Percentiles rank a stretch among this genome's conserved stretches.
These are phyloP conservation scores for Xerus inauris DNA, from an alignment of 2,113 vertebrate genomes.

Conservation along the genomic window DNA sequence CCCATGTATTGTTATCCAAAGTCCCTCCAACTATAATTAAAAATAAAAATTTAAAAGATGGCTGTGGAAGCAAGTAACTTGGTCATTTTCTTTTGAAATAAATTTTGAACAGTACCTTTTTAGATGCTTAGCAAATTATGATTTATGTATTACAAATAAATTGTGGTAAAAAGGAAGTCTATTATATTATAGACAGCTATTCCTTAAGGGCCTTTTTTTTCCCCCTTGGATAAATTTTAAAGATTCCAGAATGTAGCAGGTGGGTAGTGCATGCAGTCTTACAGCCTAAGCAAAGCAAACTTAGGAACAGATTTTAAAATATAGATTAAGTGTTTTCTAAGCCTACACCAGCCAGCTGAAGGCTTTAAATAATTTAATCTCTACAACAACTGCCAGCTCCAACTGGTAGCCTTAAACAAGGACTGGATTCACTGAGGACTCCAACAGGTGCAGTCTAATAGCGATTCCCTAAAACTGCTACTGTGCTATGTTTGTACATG, in stretches of 20 bases:
- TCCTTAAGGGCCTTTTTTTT: slow-evolving; percentile 6
- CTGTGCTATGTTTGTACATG: slow-evolving; percentile 81
- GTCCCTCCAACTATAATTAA: not conserved
- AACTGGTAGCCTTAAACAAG: slow-evolving; percentile 88
- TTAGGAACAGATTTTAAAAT: slow-evolving; percentile 89
- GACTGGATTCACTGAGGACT: slow-evolving; percentile 87
- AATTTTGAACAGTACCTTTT: slow-evolving; percentile 19
- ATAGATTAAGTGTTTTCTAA: slow-evolving; percentile 91
- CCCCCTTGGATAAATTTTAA: slow-evolving; percentile 79
- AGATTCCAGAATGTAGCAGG: slow-evolving; percentile 84
- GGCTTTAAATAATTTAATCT: slow-evolving; percentile 94
- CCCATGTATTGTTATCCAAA: not conserved
- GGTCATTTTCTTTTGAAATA: slow-evolving; percentile 47
- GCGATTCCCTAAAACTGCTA: slow-evolving; percentile 79
- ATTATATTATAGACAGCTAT: slow-evolving; percentile 38
- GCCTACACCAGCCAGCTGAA: slow-evolving; percentile 90
- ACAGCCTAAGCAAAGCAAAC: slow-evolving; percentile 88
- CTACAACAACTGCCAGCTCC: slow-evolving; percentile 90
- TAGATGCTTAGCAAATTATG: slow-evolving; percentile 21
- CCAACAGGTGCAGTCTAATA: slow-evolving; percentile 89
- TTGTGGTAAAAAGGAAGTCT: slow-evolving; percentile 63
- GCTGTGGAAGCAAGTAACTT: slow-evolving; percentile 21
- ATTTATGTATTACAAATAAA: slow-evolving; percentile 55
- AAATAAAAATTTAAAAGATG: slow-evolving; percentile 21
- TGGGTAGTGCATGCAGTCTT: slow-evolving; percentile 83